phyloP scores from a whole-genome alignment of 2,113 vertebrate species.

The Pelobates fuscus region DNA sequence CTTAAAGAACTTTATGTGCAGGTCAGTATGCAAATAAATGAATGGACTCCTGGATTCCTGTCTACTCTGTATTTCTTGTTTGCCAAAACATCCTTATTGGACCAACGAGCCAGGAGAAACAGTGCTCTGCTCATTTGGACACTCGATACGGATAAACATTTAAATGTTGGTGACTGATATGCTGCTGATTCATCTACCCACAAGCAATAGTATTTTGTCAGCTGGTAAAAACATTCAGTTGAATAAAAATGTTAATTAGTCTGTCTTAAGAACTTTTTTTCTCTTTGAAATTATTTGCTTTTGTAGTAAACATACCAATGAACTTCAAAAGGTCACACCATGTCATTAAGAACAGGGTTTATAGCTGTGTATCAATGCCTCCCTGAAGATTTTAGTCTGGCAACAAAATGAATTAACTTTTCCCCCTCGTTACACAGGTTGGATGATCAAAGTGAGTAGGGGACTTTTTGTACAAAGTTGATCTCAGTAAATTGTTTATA shows the following conservation, averaged over 20 bases:
- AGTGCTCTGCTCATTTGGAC: too few species aligned
- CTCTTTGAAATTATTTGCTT: background rate
- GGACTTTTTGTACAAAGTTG: too few species aligned
- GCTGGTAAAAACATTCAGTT: background rate
- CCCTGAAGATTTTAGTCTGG: background rate
- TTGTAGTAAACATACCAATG: background rate
- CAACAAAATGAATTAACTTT: constrained; percentile 4
- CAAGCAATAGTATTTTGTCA: background rate
- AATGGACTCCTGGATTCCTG: too few species aligned
- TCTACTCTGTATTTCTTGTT: too few species aligned
- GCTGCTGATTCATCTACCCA: background rate
- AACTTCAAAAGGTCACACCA: constrained; percentile 1
- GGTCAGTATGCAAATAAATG: constrained; percentile 79
- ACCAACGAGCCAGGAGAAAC: too few species aligned
- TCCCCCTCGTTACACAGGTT: background rate
- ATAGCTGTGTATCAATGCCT: background rate
- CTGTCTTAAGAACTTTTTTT: background rate
- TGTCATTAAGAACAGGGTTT: constrained; percentile 13
- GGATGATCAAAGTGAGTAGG: background rate
- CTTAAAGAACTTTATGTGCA: constrained; percentile 96
- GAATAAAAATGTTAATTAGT: constrained; percentile 18
- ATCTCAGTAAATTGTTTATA: too few species aligned
- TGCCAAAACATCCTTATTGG: too few species aligned
- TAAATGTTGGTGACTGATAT: background rate
- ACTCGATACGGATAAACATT: too few species aligned